phyloP scores from a whole-genome alignment of 2,797 vertebrate species.

The Melanotaenia maccullochi region DNA sequence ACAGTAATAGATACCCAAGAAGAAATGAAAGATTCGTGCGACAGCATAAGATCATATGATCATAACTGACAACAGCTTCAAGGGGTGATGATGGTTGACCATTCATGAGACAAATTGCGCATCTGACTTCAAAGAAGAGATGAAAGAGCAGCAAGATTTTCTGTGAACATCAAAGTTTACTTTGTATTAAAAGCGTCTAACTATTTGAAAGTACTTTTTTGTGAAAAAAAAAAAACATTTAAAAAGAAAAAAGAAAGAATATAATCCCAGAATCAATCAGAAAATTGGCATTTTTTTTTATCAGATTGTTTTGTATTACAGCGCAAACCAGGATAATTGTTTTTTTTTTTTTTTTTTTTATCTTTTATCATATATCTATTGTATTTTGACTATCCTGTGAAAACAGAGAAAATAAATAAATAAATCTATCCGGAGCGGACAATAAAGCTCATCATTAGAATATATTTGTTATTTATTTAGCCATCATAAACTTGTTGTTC shows the following conservation, averaged over 20 bases:
- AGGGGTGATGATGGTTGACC: background rate
- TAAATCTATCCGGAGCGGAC: too few relatives aligned
- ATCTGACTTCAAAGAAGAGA: conserved; percentile 30
- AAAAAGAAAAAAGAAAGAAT: background rate
- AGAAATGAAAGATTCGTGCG: background rate
- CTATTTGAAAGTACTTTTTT: conserved; percentile 23
- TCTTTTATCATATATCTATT: too few relatives aligned
- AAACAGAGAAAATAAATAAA: too few relatives aligned
- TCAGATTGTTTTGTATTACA: too few relatives aligned
- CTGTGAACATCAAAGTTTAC: background rate
- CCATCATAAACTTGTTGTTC: too few relatives aligned
- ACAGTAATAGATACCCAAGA: background rate
- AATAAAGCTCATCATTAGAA: too few relatives aligned
- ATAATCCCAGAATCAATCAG: background rate
- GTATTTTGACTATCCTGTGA: too few relatives aligned
- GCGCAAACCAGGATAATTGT: too few relatives aligned
- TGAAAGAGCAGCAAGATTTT: conserved; percentile 17
- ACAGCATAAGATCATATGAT: background rate
- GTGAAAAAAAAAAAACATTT: background rate
- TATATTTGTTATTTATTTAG: too few relatives aligned
- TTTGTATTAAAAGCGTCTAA: background rate
- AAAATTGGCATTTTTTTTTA: too few relatives aligned
- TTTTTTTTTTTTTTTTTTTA: too few relatives aligned
- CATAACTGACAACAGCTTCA: conserved; percentile 1
- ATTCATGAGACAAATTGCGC: conserved; percentile 32